These are phyloP conservation scores for Ammospiza maritima DNA, from an alignment of 2,797 vertebrate genomes.

Conservation along the genomic window DNA sequence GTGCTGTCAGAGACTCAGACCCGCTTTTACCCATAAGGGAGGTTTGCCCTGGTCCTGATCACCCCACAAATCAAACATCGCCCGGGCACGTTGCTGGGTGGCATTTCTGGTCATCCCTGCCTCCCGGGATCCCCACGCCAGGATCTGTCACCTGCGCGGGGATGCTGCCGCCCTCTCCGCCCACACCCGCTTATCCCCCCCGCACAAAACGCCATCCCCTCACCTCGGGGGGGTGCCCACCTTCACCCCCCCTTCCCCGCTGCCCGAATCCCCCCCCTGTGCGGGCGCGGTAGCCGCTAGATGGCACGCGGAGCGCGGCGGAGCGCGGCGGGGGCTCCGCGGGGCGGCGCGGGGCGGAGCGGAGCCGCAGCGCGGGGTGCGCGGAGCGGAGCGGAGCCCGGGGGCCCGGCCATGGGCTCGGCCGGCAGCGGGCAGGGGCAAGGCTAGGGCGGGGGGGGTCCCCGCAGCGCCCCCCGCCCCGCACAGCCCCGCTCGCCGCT, in stretches of 20 bases:
- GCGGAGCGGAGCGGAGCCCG: not conserved
- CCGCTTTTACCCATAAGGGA: not conserved
- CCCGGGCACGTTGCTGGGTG: not conserved
- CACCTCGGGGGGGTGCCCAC: not conserved
- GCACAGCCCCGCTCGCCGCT: not conserved
- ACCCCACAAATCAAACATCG: not conserved
- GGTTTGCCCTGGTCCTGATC: not conserved
- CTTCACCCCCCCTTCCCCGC: accelerated
- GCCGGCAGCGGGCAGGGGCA: constrained; percentile 3
- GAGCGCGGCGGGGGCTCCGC: not conserved
- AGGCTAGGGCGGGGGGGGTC: not conserved
- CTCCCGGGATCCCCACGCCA: not conserved
- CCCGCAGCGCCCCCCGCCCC: not conserved
- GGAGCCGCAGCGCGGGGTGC: not conserved
- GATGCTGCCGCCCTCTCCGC: not conserved
- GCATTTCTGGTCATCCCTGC: not conserved
- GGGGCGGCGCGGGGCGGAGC: not conserved
- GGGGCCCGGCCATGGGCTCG: not conserved
- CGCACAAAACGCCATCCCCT: not conserved
- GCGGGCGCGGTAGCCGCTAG: not conserved
- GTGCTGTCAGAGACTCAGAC: not conserved
- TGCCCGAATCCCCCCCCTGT: not conserved
- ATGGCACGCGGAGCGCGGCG: not conserved
- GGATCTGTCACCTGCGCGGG: not conserved
- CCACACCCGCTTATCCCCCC: not conserved